Evolutionary conservation across 2,797 vertebrate genomes (phyloP).

Genomic region (Odontamblyopus rebecca): DNA sequence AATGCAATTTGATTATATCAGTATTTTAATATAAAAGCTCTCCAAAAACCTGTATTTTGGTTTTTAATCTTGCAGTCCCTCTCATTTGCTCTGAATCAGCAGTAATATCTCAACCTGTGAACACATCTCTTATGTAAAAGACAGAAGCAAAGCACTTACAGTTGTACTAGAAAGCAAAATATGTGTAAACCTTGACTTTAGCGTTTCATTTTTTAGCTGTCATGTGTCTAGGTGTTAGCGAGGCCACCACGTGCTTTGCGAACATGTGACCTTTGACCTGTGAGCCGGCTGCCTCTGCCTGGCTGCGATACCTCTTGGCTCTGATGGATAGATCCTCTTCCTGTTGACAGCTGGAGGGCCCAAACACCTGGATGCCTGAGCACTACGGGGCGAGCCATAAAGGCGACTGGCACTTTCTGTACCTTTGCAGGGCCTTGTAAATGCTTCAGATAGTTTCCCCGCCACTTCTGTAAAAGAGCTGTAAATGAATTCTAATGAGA

Average conservation of each 20-base stretch:
- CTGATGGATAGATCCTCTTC: conserved; percentile 50
- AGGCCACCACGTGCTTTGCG: conserved; percentile 32
- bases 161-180: conserved; percentile 14
- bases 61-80: too few relatives aligned
- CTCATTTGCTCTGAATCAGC: neutral
- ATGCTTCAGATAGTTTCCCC: conserved; percentile 51
- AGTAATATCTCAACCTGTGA: neutral
- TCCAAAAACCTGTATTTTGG: neutral
- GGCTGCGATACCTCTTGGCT: conserved; percentile 25
- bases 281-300: conserved; percentile 25
- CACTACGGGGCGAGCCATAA: conserved; percentile 43
- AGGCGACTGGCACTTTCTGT: conserved; percentile 5
- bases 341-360: conserved; percentile 60
- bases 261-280: conserved; percentile 46
- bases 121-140: too few relatives aligned
- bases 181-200: neutral
- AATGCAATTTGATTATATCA: neutral
- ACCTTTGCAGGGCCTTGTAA: conserved; percentile 57
- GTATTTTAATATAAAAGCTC: neutral
- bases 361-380: conserved; percentile 64
- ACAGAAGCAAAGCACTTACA: conserved; percentile 6
- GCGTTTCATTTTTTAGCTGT: neutral
- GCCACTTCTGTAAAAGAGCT: conserved; percentile 35
- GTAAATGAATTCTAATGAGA: conserved; percentile 49
- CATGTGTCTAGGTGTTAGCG: neutral